These are phyloP conservation scores for Eupithecia exiguata DNA, from an alignment of 2,888 invertebrate species.

Conservation along the genomic window DNA sequence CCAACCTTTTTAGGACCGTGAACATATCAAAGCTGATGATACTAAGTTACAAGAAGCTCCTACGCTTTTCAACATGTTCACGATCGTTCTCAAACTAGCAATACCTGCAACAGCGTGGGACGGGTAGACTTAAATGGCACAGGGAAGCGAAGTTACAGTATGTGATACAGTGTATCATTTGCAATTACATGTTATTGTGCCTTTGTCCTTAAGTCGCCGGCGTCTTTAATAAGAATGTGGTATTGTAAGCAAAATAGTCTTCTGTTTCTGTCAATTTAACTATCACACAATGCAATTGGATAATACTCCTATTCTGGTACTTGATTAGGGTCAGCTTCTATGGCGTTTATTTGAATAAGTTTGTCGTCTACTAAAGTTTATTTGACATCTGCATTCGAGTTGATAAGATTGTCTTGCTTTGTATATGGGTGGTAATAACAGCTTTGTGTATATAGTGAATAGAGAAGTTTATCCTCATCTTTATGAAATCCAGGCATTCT, in stretches of 20 bases:
- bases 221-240: slow-evolving; percentile 50
- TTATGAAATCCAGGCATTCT: neutral
- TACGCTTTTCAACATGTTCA: slow-evolving; percentile 21
- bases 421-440: neutral
- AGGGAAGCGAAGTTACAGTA: slow-evolving; percentile 67
- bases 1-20: slow-evolving; percentile 42
- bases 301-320: slow-evolving; percentile 48
- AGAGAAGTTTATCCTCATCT: neutral
- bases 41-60: slow-evolving; percentile 45
- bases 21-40: neutral
- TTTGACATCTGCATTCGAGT: neutral
- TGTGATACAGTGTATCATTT: slow-evolving; percentile 81
- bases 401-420: neutral
- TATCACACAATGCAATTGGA: slow-evolving; percentile 55
- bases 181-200: slow-evolving; percentile 83
- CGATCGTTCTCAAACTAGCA: slow-evolving; percentile 26
- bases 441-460: neutral
- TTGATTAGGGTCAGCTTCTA: slow-evolving; percentile 41
- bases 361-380: slow-evolving; percentile 6
- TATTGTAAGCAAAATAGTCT: slow-evolving; percentile 80
- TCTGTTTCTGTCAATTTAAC: slow-evolving; percentile 75
- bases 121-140: slow-evolving; percentile 67
- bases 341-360: slow-evolving; percentile 10
- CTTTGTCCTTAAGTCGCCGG: slow-evolving; percentile 75
- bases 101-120: slow-evolving; percentile 63